phyloP scores from a whole-genome alignment of 2,888 invertebrate species.

The Spodoptera picta region DNA sequence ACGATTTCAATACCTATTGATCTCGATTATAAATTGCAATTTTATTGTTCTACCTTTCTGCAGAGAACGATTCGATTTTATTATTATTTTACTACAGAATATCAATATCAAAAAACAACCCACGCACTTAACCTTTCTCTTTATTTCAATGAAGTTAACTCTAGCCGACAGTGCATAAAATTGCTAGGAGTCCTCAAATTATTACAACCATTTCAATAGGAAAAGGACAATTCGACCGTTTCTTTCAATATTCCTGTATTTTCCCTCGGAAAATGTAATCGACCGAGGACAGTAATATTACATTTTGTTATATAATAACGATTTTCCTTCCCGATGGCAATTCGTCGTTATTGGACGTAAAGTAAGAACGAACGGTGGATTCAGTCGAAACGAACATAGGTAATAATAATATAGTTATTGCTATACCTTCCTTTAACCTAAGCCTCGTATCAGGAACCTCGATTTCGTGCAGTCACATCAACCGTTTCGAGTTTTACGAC shows the following conservation, averaged over 20 bases:
- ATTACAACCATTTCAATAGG: constrained; percentile 71
- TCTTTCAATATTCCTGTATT: constrained; percentile 76
- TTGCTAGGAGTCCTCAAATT: constrained; percentile 70
- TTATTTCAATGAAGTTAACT: constrained; percentile 61
- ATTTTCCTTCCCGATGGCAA: constrained; percentile 79
- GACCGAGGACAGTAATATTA: constrained; percentile 75
- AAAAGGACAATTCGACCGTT: constrained; percentile 74
- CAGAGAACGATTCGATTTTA: constrained; percentile 6
- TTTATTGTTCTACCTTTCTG: constrained; percentile 1
- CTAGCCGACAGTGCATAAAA: constrained; percentile 69
- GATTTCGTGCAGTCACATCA: constrained; percentile 50
- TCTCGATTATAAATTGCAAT: constrained; percentile 10
- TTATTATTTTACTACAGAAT: constrained; percentile 9
- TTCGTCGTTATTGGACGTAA: constrained; percentile 83
- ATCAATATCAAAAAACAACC: constrained; percentile 14
- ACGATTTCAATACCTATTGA: constrained; percentile 20
- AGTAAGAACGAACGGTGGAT: constrained; percentile 75
- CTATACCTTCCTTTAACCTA: constrained; percentile 78
- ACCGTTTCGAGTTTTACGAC: constrained; percentile 55
- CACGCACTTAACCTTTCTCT: constrained; percentile 45
- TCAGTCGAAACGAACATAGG: constrained; percentile 79
- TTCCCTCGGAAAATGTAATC: constrained; percentile 74
- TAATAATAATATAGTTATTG: constrained; percentile 84
- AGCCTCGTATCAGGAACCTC: constrained; percentile 58
- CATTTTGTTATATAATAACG: constrained; percentile 79